Evolutionary conservation across 1,140 invertebrate genomes (phyloP).

Genomic region (Agraylea sexmaculata): DNA sequence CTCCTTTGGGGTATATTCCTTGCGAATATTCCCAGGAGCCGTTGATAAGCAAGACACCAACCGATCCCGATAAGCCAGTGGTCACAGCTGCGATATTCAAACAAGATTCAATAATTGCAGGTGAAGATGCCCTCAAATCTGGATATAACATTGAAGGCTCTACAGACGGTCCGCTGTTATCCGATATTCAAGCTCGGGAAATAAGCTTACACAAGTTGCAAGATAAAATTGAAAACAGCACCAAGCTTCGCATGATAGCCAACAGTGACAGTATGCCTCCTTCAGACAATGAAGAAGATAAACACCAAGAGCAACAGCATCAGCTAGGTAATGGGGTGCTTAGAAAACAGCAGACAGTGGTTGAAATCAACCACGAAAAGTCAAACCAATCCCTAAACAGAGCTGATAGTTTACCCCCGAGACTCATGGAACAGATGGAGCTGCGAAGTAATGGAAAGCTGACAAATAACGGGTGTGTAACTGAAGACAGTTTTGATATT

Average conservation of each 20-base stretch:
- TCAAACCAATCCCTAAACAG: constrained; percentile 28
- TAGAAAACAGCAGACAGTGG: constrained; percentile 20
- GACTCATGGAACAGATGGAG: constrained; percentile 25
- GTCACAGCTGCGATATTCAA: constrained; percentile 55
- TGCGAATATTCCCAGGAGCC: constrained; percentile 41
- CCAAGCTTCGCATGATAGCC: constrained; percentile 22
- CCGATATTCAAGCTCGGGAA: constrained; percentile 38
- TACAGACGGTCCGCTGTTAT: constrained; percentile 35
- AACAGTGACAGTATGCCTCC: constrained; percentile 27
- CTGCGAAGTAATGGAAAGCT: constrained; percentile 15
- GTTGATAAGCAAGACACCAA: constrained; percentile 34
- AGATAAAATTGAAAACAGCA: constrained; percentile 26
- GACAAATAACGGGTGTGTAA: constrained; percentile 10
- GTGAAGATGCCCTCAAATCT: constrained; percentile 32
- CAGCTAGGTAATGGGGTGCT: constrained; percentile 19
- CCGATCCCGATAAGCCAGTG: constrained; percentile 47
- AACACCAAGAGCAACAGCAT: constrained; percentile 19
- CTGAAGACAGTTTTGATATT: constrained; percentile 25
- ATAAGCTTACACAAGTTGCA: constrained; percentile 35
- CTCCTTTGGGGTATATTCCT: constrained; percentile 31
- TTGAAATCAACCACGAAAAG: constrained; percentile 29
- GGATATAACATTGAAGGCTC: constrained; percentile 39
- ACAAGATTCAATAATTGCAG: constrained; percentile 40
- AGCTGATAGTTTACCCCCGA: constrained; percentile 32
- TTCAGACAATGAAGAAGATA: constrained; percentile 19